phyloP scores from a whole-genome alignment of 1,140 invertebrate species.

The Solenopsis invicta region DNA sequence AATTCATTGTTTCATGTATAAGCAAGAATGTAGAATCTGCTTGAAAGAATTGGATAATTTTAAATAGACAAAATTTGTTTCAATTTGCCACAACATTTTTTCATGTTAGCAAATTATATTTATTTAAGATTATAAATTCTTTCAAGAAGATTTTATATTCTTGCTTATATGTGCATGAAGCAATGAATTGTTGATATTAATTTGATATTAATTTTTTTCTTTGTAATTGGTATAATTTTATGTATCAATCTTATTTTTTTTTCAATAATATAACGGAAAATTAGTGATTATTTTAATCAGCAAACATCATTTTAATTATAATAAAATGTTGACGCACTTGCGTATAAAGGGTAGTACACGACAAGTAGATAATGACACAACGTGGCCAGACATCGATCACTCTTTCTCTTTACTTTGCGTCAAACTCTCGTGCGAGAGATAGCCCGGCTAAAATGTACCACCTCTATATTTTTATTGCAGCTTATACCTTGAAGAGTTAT shows the following conservation, averaged over 20 bases:
- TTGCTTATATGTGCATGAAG: no score
- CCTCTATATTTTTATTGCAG: not conserved
- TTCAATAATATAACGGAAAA: not conserved
- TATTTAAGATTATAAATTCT: no score
- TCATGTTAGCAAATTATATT: no score
- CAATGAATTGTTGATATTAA: no score
- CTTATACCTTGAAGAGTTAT: not conserved
- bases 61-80: no score
- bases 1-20: no score
- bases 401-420: not conserved
- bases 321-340: not conserved
- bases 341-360: not conserved
- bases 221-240: not conserved
- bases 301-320: not conserved
- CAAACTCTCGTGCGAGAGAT: not conserved
- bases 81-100: no score
- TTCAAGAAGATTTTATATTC: no score
- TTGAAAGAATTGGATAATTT: no score
- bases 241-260: not conserved
- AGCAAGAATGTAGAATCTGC: no score
- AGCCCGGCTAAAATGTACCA: not conserved
- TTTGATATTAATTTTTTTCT: no score
- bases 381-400: not conserved
- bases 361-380: conserved; percentile 18
- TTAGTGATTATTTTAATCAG: not conserved